Percentiles rank a stretch among this genome's conserved stretches.
phyloP scores from a whole-genome alignment of 2,113 vertebrate species.

The Ornithorhynchus anatinus region DNA sequence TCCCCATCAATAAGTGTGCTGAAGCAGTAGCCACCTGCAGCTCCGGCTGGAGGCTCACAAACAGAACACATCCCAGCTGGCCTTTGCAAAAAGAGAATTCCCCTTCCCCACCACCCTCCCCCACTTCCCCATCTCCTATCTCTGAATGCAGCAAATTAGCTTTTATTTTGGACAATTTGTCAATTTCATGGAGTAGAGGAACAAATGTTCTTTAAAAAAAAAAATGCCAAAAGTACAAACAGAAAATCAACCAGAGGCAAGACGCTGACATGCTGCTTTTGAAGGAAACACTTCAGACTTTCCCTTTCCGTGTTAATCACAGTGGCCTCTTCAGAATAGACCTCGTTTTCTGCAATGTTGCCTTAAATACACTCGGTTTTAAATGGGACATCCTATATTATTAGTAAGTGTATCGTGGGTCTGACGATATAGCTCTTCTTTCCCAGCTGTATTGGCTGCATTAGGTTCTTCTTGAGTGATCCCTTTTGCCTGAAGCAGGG shows the following conservation, averaged over 20 bases:
- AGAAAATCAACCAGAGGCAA: neutral
- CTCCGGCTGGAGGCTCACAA: constrained; percentile 54
- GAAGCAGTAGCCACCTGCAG: constrained; percentile 52
- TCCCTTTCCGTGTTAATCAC: neutral
- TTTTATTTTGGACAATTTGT: constrained; percentile 43
- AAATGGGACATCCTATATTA: neutral
- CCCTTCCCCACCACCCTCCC: constrained; percentile 34
- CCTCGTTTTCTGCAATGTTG: neutral
- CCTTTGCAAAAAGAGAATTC: constrained; percentile 40
- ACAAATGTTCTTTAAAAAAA: neutral
- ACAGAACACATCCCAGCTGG: constrained; percentile 49
- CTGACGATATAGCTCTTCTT: neutral
- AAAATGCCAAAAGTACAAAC: neutral
- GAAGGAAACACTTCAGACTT: neutral
- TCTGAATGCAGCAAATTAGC: constrained; percentile 55
- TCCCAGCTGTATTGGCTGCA: neutral
- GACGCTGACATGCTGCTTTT: neutral
- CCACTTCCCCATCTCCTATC: constrained; percentile 28
- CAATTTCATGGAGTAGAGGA: neutral
- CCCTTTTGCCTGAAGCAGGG: neutral
- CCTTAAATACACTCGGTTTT: neutral
- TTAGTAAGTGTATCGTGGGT: neutral
- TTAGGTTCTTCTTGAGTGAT: neutral
- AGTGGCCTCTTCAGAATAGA: neutral
- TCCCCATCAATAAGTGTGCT: constrained; percentile 46